Percentiles rank a stretch among this genome's conserved stretches.
Evolutionary conservation across 2,797 vertebrate species (phyloP).

Genomic region (Lutra lutra): DNA sequence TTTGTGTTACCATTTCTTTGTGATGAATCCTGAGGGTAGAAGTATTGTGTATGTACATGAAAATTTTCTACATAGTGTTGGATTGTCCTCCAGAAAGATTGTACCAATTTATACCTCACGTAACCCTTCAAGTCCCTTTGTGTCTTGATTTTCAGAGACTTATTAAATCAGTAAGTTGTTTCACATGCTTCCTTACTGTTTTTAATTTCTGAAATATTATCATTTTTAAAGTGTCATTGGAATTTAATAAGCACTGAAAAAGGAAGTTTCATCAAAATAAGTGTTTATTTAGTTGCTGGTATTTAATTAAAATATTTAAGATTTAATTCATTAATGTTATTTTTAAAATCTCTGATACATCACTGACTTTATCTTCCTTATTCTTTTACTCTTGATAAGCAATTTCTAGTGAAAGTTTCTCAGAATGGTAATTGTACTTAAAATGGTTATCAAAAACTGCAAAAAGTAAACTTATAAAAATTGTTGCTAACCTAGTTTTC

Average conservation of each 20-base stretch:
- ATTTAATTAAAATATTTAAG: constrained; percentile 16
- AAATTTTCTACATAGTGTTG: not conserved
- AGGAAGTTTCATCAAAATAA: not conserved
- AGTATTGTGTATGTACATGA: not conserved
- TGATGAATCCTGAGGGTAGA: not conserved
- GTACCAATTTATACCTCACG: not conserved
- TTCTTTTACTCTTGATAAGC: not conserved
- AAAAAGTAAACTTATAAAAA: constrained; percentile 15
- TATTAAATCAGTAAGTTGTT: not conserved
- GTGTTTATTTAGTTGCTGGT: not conserved
- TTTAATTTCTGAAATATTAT: not conserved
- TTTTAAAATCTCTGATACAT: not conserved
- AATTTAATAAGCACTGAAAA: constrained; percentile 5
- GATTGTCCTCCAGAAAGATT: not conserved
- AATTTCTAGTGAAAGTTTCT: not conserved
- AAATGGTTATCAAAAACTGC: not conserved
- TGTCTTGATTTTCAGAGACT: not conserved
- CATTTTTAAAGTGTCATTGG: not conserved
- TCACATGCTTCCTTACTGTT: not conserved
- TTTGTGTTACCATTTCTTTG: not conserved
- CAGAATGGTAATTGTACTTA: not conserved
- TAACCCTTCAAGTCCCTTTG: not conserved
- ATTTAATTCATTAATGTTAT: not conserved
- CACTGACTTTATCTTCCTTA: not conserved
- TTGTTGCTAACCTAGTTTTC: not conserved